phyloP scores from a whole-genome alignment of 2,113 vertebrate species.

The Alligator sinensis region DNA sequence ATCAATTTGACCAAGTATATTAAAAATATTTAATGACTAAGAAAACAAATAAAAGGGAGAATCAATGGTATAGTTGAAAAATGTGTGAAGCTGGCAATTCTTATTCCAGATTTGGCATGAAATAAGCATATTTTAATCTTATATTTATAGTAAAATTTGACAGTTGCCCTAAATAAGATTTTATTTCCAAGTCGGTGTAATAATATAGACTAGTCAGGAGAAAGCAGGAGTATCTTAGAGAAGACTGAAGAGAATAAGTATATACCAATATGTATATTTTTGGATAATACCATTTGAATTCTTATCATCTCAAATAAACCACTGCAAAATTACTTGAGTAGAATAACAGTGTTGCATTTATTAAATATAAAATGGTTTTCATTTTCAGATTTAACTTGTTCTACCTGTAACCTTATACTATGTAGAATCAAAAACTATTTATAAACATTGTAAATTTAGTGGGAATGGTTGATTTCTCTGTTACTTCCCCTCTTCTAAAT shows the following conservation, averaged over 20 bases:
- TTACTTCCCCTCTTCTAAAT: background rate
- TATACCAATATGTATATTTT: background rate
- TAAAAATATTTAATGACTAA: background rate
- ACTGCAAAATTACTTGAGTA: background rate
- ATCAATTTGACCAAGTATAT: background rate
- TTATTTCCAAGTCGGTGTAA: background rate
- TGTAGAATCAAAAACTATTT: background rate
- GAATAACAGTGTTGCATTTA: background rate
- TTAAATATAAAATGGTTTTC: background rate
- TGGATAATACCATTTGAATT: no score
- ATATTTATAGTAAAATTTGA: background rate
- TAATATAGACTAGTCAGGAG: rapidly evolving
- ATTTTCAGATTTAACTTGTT: background rate
- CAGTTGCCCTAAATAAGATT: background rate
- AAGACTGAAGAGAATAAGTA: background rate
- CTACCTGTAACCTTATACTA: background rate
- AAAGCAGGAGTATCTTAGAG: background rate
- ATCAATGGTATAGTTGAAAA: background rate
- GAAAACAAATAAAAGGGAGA: background rate
- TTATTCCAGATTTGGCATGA: background rate
- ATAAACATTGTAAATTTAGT: background rate
- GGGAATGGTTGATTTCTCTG: background rate
- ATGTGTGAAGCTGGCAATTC: background rate
- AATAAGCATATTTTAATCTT: background rate
- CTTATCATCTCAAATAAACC: background rate